Conservation (phyloP, 2,888 invertebrate species). For the Stenotaenia linearis region DNA sequence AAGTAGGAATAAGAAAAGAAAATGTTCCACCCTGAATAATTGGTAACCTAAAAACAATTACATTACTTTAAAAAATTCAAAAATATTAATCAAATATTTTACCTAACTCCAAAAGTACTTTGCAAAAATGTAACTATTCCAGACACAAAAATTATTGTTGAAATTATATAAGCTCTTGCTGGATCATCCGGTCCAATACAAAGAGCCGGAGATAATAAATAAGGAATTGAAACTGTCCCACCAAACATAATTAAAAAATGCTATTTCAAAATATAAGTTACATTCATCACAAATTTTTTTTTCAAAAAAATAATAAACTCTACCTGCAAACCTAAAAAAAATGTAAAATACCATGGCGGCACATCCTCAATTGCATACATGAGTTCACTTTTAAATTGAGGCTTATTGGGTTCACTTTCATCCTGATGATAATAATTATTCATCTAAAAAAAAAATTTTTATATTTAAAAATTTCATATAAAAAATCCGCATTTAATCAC, state of each 20-base stretch:
- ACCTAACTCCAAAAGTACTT: slow-evolving; percentile 64
- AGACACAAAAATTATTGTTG: slow-evolving; percentile 76
- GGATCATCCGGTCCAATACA: slow-evolving; percentile 59
- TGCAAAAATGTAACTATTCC: slow-evolving; percentile 71
- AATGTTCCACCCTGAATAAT: slow-evolving; percentile 62
- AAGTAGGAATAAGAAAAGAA: slow-evolving; percentile 69
- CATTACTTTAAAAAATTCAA: too few relatives aligned
- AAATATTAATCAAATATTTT: not conserved
- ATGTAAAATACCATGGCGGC: slow-evolving; percentile 46
- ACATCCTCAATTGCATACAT: slow-evolving; percentile 44
- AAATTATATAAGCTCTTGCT: slow-evolving; percentile 67
- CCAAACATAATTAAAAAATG: slow-evolving; percentile 42
- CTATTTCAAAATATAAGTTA: slow-evolving; percentile 34
- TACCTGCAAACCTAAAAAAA: slow-evolving; percentile 47
- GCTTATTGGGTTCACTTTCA: not conserved
- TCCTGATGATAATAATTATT: not conserved
- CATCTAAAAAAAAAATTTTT: not conserved
- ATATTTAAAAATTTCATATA: too few relatives aligned
- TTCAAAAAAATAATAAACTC: not conserved
- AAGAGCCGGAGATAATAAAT: slow-evolving; percentile 39
- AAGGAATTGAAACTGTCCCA: slow-evolving; percentile 39
- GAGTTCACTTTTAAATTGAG: not conserved
- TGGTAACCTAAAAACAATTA: slow-evolving; percentile 39
- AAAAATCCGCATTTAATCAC: too few relatives aligned
- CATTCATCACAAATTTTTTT: too few relatives aligned